Percentiles rank a stretch among this genome's conserved stretches.
phyloP scores from a whole-genome alignment of 2,888 invertebrate genomes.

The Drosophila seclusa region DNA sequence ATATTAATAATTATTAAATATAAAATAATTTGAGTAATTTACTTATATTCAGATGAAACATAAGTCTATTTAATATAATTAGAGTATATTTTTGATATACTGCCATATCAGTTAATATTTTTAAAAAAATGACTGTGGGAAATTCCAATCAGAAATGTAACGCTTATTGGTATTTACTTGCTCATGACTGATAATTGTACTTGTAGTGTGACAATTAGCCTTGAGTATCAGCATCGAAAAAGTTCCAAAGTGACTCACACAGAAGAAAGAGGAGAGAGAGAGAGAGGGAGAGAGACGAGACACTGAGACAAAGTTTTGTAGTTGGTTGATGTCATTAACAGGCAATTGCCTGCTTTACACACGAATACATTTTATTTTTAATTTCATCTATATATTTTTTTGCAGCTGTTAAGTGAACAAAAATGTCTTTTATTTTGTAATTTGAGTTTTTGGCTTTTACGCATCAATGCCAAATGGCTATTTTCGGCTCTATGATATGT shows the following conservation, averaged over 20 bases:
- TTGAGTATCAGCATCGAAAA: slow-evolving; percentile 38
- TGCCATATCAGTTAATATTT: not conserved
- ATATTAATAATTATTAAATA: not conserved
- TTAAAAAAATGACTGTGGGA: not conserved
- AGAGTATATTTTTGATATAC: not conserved
- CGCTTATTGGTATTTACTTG: slow-evolving; percentile 1
- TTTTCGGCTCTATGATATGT: slow-evolving; percentile 55
- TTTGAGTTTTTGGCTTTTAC: slow-evolving; percentile 63
- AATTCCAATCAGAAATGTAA: not conserved
- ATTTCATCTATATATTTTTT: not conserved
- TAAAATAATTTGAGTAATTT: not conserved
- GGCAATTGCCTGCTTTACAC: slow-evolving; percentile 59
- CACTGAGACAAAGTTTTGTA: slow-evolving; percentile 24
- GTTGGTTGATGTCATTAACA: slow-evolving; percentile 49
- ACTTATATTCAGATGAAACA: not conserved
- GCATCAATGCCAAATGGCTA: slow-evolving; percentile 70
- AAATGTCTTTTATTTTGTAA: slow-evolving; percentile 70
- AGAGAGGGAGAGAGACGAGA: slow-evolving; percentile 5
- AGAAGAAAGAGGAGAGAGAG: slow-evolving; percentile 14
- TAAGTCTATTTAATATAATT: not conserved
- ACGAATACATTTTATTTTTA: slow-evolving; percentile 10
- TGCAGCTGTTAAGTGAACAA: slow-evolving; percentile 45
- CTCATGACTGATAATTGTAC: slow-evolving; percentile 31
- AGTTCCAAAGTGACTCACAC: slow-evolving; percentile 44
- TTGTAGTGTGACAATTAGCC: slow-evolving; percentile 24